Evolutionary conservation across 2,888 invertebrate species (phyloP).

Genomic region (Cephus rjabovi): DNA sequence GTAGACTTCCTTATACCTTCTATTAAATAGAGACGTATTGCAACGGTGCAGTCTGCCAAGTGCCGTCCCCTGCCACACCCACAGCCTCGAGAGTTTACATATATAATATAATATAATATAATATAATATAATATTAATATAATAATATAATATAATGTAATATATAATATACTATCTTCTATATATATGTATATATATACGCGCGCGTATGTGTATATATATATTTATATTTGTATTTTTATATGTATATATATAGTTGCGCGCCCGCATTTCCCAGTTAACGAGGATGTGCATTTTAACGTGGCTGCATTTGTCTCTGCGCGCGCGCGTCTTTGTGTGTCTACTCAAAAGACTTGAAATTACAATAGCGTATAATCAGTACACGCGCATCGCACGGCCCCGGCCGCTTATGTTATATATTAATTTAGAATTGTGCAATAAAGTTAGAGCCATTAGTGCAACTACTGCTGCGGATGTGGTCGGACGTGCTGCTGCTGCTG

Average conservation of each 20-base stretch:
- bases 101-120: conserved; percentile 18
- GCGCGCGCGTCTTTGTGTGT: conserved; percentile 25
- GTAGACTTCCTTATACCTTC: too few species aligned
- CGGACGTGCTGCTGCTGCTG: conserved; percentile 24
- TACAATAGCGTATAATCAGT: background rate
- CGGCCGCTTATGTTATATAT: conserved; percentile 21
- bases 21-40: background rate
- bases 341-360: conserved; percentile 1
- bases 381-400: background rate
- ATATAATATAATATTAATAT: conserved; percentile 14
- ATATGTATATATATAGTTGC: background rate
- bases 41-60: conserved; percentile 7
- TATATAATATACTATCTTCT: conserved; percentile 5
- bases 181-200: conserved; percentile 10
- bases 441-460: conserved; percentile 59
- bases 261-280: background rate
- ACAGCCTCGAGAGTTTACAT: conserved; percentile 54
- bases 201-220: conserved; percentile 10
- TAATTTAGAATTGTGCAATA: conserved; percentile 61
- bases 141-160: conserved; percentile 15
- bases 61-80: conserved; percentile 44
- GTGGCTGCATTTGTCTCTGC: background rate
- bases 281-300: too few species aligned
- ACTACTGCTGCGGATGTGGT: conserved; percentile 56
- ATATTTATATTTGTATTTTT: conserved; percentile 8